Base-by-base conservation (phyloP, 92 coral and sea anemone genomes). In the Phenganax stokvisi region DNA sequence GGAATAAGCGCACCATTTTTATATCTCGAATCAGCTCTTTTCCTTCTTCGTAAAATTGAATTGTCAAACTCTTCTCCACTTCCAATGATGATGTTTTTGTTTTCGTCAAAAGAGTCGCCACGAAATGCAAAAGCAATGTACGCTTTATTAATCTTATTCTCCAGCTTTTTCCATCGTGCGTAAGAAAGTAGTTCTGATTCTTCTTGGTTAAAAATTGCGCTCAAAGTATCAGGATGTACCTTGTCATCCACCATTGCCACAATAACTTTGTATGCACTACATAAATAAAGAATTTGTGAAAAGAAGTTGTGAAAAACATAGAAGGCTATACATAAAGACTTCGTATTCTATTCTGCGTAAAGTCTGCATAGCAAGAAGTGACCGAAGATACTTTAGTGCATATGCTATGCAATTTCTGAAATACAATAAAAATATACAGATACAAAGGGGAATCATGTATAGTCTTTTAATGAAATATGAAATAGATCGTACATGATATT, bases 121-220 rank as follows among this genome's bases (percentile, higher is more conserved):
- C 72, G 12, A 75, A 90, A 90, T 37, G 59, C 72, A 56, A 90
- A 85, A 9, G 91, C 90, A 28, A 90, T 54, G 62, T 90, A 90
- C 8, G 93, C 84, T 6, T 83, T 15, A 0, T 10, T 55, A 76
- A 12, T 29, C 58, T 52, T 86, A 6, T 47, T 20, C 7, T 64
- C 51, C 12, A 85, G 75, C 54, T 52, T 47, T 58, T 84, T 81
- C 54, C 85, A 86, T 55, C 51, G 75, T 12, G 86, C 85, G 69
- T 89, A 89, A 54, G 77, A 60, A 4, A 6, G 3, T 2, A 17
- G 25, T 20, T 6, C 25, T 12, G 12, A 58, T 10, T 29, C 69
- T 5, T 61, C 44, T 79, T 10, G 15, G 6, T 51, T 37, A 37
- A 37, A 37, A 37, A 37, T 37, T 5, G 47, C 47, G 47, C 47